Base-by-base conservation (phyloP, 1,140 invertebrate species). In the Drusus annulatus region DNA sequence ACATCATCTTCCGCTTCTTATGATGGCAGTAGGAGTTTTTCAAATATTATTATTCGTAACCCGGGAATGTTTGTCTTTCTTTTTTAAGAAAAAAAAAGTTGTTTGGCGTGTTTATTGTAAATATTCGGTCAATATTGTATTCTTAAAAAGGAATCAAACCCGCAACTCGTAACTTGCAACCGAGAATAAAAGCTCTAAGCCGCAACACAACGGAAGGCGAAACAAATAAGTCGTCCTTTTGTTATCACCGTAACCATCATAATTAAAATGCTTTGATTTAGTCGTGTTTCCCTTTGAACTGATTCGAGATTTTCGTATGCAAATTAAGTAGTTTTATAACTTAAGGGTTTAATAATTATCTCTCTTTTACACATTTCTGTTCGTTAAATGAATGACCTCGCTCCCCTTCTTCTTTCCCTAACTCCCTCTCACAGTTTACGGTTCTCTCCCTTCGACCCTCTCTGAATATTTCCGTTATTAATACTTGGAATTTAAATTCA, bases 311-410 rank as follows among this genome's bases (percentile, higher is more conserved):
- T 60, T 60, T 60, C 17, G 36, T 45, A 45, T 13, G 36, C 10
- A 45, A 56, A 19, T 56, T 8, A 56, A 56, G 7, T 56, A 56
- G n/a, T 56, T 56, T 56, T 56, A 56, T n/a, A 21, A 63, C 21
- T 63, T 8, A n/a, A 63, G 62, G 62, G 62, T 21, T 63, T 69
- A 69, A 51, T 69, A 81, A 81, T 81, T 78, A 81, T 81, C 80
- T 81, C 69, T 25, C 65, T 28, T 54, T 81, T 73, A 73, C 69
- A 77, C 80, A 81, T 81, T 78, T 78, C 76, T 81, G 68, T 81
- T 77, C 76, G 80, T 75, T 81, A 74, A 25, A 74, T 31, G 63
- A 56, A 60, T 71, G 75, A 76, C 36, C 45, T 50, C 60, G 28
- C 58, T 25, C 52, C 17, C 25, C 19, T 17, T 16, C 60, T 52